Evolutionary conservation across 2,113 vertebrate species (phyloP).

Genomic region (Mohoua ochrocephala): DNA sequence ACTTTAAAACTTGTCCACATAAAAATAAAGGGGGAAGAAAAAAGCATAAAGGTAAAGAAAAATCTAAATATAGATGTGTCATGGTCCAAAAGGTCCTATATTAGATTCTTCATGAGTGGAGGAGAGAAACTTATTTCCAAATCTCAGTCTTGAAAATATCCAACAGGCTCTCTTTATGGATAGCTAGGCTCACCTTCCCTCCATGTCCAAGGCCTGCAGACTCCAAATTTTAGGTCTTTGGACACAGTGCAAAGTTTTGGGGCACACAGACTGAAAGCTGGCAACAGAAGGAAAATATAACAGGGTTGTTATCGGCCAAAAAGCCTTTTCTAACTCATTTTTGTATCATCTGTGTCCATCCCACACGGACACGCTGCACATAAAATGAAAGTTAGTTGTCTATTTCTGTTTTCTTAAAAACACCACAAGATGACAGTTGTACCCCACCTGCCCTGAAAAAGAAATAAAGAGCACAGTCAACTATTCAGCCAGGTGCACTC

Average conservation of each 20-base stretch:
- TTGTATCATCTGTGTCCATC: neutral
- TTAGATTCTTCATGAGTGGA: neutral
- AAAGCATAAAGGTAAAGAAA: neutral
- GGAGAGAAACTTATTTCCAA: neutral
- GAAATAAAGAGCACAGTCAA: neutral
- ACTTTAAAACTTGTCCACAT: neutral
- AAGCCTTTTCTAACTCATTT: neutral
- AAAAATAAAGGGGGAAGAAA: fast-evolving
- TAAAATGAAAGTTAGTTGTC: conserved; percentile 13
- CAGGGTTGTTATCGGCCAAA: neutral
- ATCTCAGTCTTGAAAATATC: neutral
- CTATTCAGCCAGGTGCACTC: neutral
- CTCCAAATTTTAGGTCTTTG: neutral
- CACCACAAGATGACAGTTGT: conserved; percentile 27
- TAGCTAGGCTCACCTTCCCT: neutral
- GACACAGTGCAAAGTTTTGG: neutral
- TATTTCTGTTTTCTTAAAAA: conserved; percentile 17
- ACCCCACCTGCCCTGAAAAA: neutral
- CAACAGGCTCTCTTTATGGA: neutral
- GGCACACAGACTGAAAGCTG: neutral
- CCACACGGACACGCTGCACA: neutral
- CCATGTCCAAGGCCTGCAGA: neutral
- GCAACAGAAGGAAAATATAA: neutral
- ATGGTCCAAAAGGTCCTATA: neutral
- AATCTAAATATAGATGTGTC: neutral